A percentile compares a stretch with the other conserved stretches of the same genome.
Conservation (phyloP, 2,113 vertebrate genomes). For the Psittacula cyanocephala region DNA sequence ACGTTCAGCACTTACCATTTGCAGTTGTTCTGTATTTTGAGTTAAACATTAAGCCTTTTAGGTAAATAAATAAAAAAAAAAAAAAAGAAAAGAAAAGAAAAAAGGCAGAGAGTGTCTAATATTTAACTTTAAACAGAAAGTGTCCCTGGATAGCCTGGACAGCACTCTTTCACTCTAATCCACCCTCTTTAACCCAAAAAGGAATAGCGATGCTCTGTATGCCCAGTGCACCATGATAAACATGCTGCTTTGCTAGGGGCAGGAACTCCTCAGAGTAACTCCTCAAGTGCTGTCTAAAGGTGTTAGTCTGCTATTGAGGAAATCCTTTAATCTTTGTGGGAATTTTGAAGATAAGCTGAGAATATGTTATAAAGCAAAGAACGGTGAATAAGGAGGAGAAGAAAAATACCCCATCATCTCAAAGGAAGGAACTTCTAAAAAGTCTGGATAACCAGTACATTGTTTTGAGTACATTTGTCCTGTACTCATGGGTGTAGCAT, state of each 20-base stretch:
- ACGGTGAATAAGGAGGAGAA: background rate
- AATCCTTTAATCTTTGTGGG: background rate
- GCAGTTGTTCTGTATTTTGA: background rate
- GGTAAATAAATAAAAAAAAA: background rate
- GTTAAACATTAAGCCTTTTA: conserved; percentile 67
- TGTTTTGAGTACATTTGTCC: background rate
- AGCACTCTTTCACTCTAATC: background rate
- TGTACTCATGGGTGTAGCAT: background rate
- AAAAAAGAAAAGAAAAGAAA: background rate
- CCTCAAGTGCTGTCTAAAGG: background rate
- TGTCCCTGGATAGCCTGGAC: background rate
- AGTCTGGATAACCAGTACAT: background rate
- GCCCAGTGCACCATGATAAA: background rate
- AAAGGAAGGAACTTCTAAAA: background rate
- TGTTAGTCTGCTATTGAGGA: background rate
- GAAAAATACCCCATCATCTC: background rate
- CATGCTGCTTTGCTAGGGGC: accelerated
- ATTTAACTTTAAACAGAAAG: conserved; percentile 33
- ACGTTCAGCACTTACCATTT: background rate
- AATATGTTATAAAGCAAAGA: background rate
- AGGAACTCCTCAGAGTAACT: background rate
- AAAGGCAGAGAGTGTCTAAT: background rate
- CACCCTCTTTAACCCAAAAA: background rate
- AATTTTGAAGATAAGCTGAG: background rate
- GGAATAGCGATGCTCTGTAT: background rate